These are phyloP conservation scores for Microcebus lehilahytsara DNA, from an alignment of 2,113 vertebrate species.

Conservation along the genomic window DNA sequence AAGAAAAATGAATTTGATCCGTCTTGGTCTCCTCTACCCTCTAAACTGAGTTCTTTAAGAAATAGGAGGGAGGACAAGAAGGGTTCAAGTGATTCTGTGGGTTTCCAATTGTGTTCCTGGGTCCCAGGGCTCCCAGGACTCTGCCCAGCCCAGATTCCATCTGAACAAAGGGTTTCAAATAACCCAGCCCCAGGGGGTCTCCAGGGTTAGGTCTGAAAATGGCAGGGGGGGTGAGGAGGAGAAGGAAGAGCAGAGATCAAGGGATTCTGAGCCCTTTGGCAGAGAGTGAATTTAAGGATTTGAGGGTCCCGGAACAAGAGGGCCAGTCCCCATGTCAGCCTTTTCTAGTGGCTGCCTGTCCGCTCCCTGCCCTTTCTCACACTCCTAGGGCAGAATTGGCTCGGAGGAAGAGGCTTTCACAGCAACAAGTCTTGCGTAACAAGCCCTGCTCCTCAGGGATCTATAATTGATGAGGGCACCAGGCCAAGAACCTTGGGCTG, in stretches of 20 bases:
- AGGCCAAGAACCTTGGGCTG: constrained; percentile 1
- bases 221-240: not conserved
- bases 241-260: not conserved
- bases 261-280: not conserved
- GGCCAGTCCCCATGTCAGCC: not conserved
- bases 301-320: not conserved
- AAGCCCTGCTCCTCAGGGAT: constrained; percentile 61
- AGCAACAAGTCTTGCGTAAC: constrained; percentile 71
- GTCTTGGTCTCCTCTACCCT: not conserved
- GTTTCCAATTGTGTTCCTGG: not conserved
- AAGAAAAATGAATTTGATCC: not conserved
- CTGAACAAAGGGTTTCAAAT: constrained; percentile 1
- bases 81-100: not conserved
- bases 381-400: not conserved
- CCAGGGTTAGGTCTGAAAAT: not conserved
- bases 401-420: constrained; percentile 62
- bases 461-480: constrained; percentile 72
- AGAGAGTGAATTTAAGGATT: not conserved
- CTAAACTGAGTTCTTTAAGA: not conserved
- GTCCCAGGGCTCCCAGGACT: not conserved
- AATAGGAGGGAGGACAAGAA: not conserved
- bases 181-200: not conserved
- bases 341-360: not conserved
- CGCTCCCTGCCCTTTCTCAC: constrained; percentile 43
- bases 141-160: not conserved